Percentiles rank a stretch among this genome's conserved stretches.
These are phyloP conservation scores for Arvicanthis niloticus DNA, from an alignment of 2,113 vertebrate species.

Conservation along the genomic window DNA sequence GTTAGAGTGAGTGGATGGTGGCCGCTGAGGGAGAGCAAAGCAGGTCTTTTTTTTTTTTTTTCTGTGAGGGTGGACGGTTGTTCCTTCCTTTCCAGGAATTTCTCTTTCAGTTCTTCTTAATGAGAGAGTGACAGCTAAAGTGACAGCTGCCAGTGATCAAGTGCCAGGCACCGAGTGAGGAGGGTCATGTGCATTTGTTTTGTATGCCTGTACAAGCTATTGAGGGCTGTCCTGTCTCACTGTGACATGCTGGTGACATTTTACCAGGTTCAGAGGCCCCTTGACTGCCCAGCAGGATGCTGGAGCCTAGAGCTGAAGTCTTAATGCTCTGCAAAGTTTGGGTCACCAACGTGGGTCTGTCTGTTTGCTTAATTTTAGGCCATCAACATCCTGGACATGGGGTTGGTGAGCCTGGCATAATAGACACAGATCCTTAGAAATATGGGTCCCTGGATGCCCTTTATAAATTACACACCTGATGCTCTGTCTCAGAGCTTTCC, in stretches of 20 bases:
- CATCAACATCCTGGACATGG: not conserved
- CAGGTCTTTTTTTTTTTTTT: not conserved
- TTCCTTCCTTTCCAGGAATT: not conserved
- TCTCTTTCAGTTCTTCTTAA: not conserved
- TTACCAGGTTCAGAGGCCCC: not conserved
- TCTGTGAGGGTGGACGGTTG: not conserved
- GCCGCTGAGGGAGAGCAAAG: not conserved
- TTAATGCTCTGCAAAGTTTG: not conserved
- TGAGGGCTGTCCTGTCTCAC: not conserved
- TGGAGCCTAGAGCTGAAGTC: not conserved
- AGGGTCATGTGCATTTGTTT: not conserved
- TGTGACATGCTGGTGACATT: not conserved
- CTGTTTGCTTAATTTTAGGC: not conserved
- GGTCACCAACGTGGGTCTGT: not conserved
- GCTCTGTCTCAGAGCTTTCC: not conserved
- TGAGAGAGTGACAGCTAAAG: not conserved
- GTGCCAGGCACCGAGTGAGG: not conserved
- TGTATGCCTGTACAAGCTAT: not conserved
- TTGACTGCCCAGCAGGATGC: not conserved
- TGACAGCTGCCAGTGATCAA: not conserved
- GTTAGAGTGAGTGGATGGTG: not conserved
- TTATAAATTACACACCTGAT: rapidly evolving
- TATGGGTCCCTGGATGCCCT: rapidly evolving
- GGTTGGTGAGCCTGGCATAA: not conserved
- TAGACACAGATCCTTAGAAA: not conserved